Evolutionary conservation across 2,888 invertebrate genomes (phyloP).

Genomic region (Ischnura elegans): DNA sequence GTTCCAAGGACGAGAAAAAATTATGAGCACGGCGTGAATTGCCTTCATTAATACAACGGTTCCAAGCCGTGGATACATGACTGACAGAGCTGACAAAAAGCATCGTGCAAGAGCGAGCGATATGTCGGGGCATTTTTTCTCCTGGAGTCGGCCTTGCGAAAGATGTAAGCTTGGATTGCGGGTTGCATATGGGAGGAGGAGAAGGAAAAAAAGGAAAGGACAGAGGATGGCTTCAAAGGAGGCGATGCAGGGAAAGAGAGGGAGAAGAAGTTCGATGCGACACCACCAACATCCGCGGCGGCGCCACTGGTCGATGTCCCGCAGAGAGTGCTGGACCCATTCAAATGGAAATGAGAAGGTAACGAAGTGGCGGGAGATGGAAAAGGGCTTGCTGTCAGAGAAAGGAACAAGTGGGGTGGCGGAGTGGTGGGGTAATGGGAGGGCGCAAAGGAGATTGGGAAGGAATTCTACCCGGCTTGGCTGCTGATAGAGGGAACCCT

Average conservation of each 20-base stretch:
- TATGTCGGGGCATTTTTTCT: background rate
- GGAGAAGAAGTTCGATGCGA: background rate
- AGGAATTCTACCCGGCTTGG: background rate
- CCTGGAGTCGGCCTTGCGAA: background rate
- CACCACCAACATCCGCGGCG: background rate
- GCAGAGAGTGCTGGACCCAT: background rate
- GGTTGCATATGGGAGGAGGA: background rate
- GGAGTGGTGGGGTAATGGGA: background rate
- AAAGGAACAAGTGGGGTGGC: background rate
- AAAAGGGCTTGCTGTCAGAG: background rate
- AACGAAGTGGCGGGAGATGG: background rate
- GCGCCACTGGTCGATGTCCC: background rate
- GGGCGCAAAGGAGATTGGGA: background rate
- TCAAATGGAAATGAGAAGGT: constrained; percentile 23
- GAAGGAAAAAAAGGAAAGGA: background rate
- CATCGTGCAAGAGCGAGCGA: background rate
- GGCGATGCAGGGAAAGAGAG: background rate
- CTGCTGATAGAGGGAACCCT: background rate
- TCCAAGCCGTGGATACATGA: no score
- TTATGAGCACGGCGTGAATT: no score
- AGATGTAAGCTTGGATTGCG: background rate
- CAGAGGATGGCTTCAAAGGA: background rate
- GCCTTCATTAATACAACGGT: no score
- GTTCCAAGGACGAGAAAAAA: no score
- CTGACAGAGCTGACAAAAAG: no score